These are phyloP conservation scores for Gobiocypris rarus DNA, from an alignment of 2,113 vertebrate species.

Conservation along the genomic window DNA sequence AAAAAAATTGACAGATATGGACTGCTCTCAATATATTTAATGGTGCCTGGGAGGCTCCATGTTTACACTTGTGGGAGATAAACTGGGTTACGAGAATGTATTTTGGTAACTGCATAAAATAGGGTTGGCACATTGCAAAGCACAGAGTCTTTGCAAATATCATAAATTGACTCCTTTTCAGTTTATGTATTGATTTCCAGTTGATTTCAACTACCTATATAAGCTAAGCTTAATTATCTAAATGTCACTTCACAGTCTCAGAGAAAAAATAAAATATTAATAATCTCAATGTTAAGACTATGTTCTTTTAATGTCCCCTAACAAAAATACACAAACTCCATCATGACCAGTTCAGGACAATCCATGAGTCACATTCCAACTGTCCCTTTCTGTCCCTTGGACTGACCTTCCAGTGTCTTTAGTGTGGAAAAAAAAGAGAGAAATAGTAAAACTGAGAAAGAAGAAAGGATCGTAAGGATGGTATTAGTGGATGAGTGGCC, in stretches of 20 bases:
- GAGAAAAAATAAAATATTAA: no score
- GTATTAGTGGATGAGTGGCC: conserved; percentile 64
- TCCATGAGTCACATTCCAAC: conserved; percentile 3
- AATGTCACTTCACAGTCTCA: conserved; percentile 24
- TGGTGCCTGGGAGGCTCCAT: no score
- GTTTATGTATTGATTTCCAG: background rate
- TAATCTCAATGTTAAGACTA: background rate
- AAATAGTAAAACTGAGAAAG: conserved; percentile 44
- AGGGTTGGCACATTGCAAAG: background rate
- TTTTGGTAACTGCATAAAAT: background rate
- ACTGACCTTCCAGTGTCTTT: conserved; percentile 43
- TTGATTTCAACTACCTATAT: background rate
- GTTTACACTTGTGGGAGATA: no score
- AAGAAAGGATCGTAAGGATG: conserved; percentile 55
- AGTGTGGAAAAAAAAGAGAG: background rate
- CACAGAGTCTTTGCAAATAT: background rate
- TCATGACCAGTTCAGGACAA: conserved; percentile 9
- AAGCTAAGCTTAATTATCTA: background rate
- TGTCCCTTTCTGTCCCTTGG: background rate
- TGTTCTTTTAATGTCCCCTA: background rate
- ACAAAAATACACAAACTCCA: background rate
- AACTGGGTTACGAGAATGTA: no score
- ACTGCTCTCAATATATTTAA: no score
- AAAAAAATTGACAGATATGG: no score
- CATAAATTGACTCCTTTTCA: background rate